phyloP scores from a whole-genome alignment of 1,140 invertebrate genomes.

The Penaeus vannamei region DNA sequence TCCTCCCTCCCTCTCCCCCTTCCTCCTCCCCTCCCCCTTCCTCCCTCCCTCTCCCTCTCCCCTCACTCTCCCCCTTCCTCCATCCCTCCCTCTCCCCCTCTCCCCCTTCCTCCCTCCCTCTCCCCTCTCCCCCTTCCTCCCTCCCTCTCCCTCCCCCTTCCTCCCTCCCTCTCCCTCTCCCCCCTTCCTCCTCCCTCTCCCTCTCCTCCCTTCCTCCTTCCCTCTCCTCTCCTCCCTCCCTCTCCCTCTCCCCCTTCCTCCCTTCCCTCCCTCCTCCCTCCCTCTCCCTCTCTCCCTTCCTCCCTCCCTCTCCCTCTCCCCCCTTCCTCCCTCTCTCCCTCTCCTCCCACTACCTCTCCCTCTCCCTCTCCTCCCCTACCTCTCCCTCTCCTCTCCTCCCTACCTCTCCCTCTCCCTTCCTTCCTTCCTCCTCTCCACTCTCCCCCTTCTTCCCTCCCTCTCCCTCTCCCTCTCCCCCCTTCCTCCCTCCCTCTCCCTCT shows the following conservation, averaged over 20 bases:
- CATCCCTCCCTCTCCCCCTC: background rate
- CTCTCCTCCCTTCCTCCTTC: background rate
- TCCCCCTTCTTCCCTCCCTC: background rate
- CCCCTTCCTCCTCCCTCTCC: background rate
- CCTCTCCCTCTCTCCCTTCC: background rate
- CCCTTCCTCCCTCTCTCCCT: background rate
- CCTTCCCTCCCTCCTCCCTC: background rate
- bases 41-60: background rate
- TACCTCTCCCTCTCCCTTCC: background rate
- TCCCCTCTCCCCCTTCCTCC: background rate
- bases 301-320: background rate
- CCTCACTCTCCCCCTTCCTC: background rate
- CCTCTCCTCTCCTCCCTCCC: background rate
- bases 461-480: background rate
- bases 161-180: background rate
- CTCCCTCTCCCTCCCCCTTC: background rate
- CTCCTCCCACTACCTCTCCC: background rate
- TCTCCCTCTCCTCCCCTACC: background rate
- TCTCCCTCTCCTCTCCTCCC: background rate
- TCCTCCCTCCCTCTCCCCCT: background rate
- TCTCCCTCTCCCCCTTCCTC: background rate
- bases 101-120: background rate
- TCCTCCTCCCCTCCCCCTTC: background rate
- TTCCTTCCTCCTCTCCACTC: background rate
- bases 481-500: background rate